Evolutionary conservation across 2,888 invertebrate genomes (phyloP), one percentile per base, ranked within the genome.

Genomic region (Metopia argyrocephala): DNA sequence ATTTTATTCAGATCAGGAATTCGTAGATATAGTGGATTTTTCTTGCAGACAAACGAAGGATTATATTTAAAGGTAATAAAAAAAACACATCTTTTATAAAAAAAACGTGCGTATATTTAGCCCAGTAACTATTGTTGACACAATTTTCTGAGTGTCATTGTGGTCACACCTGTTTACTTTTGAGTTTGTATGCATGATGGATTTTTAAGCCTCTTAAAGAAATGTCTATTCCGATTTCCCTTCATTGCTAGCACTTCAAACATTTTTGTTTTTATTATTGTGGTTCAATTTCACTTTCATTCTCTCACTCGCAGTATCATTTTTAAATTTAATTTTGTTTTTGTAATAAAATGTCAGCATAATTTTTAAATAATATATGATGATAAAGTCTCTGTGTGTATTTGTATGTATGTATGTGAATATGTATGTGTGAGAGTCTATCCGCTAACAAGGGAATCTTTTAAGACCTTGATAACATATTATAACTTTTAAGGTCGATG

Each of bases 401-500:
- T 64, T 46, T 56, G 28, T 56, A 27, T 56, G 27, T 18, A 27
- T 5, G 21, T 15, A 7, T 5, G 21, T 7, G 12, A 21, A 21
- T 23, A 0, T 23, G 23, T 54, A 21, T 28, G 48, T 46, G 25
- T 20, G 52, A 27, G 1, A 48, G 71, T 71, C 68, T 62, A 57
- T 64, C 52, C 59, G 23, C 20, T 62, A 68, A 64, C 76, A 78
- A 70, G 61, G 65, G 69, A 70, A 74, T 70, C 74, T 38, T 73
- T 15, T 64, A 65, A 50, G 69, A 81, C 76, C 80, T 81, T 81
- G 80, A 54, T 66, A 74, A 46, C 64, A 74, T 78, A 66, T 74
- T 78, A 74, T 21, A 76, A 59, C 56, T 74, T n/a, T n/a, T 38
- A 76, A 81, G 76, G 80, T 81, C 80, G 74, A 61, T 81, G 69